phyloP scores from a whole-genome alignment of 2,113 vertebrate species.

The Heterochromis multidens region DNA sequence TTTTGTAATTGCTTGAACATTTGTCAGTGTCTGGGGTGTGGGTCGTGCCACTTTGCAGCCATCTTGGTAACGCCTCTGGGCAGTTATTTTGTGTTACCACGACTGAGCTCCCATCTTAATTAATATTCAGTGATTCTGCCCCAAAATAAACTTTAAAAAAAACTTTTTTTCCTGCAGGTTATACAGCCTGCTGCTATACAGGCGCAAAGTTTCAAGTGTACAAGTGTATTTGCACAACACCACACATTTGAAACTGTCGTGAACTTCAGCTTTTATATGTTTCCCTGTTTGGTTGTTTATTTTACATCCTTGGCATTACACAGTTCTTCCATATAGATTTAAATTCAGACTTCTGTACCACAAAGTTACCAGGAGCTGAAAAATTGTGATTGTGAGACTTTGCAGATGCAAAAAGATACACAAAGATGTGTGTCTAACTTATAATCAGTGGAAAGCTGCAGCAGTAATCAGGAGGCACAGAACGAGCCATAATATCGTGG shows the following conservation, averaged over 20 bases:
- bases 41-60: not conserved
- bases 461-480: not conserved
- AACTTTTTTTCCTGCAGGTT: no score
- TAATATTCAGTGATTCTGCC: no score
- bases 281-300: no score
- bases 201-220: no score
- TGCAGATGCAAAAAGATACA: not conserved
- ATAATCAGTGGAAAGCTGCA: not conserved
- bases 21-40: not conserved
- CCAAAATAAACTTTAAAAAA: no score
- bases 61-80: not conserved
- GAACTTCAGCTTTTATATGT: no score
- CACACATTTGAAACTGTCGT: no score
- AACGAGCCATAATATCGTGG: not conserved
- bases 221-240: no score
- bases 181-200: no score
- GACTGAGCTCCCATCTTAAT: no score
- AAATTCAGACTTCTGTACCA: not conserved
- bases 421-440: not conserved
- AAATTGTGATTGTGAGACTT: not conserved
- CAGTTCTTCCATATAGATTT: not conserved
- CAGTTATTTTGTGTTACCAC: not conserved
- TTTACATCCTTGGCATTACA: not conserved
- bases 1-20: not conserved
- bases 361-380: not conserved